Evolutionary conservation across 2,797 vertebrate species (phyloP).

Genomic region (Lacerta viridis): DNA sequence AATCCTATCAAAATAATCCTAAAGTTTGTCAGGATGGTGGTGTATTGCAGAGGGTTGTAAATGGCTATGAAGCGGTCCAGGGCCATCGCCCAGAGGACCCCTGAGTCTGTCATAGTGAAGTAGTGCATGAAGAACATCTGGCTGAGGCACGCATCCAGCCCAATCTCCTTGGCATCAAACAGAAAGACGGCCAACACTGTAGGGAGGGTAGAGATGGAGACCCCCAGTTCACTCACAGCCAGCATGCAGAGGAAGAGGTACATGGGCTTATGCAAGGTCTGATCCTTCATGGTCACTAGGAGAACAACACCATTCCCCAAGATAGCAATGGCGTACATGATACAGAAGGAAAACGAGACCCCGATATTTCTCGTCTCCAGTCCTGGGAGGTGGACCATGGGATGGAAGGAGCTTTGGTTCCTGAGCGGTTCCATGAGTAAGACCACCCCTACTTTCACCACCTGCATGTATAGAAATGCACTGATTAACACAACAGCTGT

Average conservation of each 20-base stretch:
- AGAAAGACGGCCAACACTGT: constrained; percentile 59
- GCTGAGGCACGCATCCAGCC: constrained; percentile 40
- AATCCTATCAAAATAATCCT: neutral
- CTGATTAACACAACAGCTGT: neutral
- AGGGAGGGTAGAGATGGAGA: constrained; percentile 42
- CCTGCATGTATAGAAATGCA: neutral
- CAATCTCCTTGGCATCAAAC: constrained; percentile 58
- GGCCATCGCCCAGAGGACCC: constrained; percentile 57
- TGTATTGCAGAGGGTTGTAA: constrained; percentile 39
- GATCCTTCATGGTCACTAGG: constrained; percentile 41
- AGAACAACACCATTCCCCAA: constrained; percentile 45
- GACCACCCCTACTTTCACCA: neutral
- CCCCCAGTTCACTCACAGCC: constrained; percentile 46
- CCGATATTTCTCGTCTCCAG: constrained; percentile 44
- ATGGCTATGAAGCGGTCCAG: constrained; percentile 41
- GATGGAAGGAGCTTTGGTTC: neutral
- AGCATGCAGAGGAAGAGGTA: constrained; percentile 53
- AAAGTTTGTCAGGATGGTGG: neutral
- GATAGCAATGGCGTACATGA: constrained; percentile 30
- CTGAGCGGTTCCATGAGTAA: neutral
- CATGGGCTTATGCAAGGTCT: constrained; percentile 53
- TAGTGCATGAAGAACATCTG: constrained; percentile 63
- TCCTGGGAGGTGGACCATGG: constrained; percentile 58
- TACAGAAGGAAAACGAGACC: constrained; percentile 57
- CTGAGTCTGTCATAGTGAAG: constrained; percentile 54